A percentile compares a stretch with the other conserved stretches of the same genome.
Conservation (phyloP, 2,113 vertebrate species). For the Calypte anna region DNA sequence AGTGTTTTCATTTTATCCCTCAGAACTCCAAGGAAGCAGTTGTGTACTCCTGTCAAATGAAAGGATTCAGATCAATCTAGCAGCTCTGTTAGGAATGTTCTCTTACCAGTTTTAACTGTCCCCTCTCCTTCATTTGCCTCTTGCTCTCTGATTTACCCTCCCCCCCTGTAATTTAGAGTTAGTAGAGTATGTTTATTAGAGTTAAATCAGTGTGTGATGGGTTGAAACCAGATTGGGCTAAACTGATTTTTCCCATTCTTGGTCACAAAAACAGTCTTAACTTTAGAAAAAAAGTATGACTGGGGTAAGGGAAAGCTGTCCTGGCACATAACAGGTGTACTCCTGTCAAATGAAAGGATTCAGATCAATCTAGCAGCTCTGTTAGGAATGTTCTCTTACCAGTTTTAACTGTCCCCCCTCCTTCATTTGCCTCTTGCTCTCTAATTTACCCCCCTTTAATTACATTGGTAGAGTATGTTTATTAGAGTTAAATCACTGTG, state of each 20-base stretch:
- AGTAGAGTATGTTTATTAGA: neutral
- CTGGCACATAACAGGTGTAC: fast-evolving
- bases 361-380: neutral
- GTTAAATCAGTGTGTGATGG: neutral
- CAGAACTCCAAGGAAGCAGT: neutral
- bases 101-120: neutral
- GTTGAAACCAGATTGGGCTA: neutral
- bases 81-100: neutral
- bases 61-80: neutral
- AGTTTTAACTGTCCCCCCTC: neutral
- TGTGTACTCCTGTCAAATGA: fast-evolving
- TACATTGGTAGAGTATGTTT: neutral
- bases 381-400: neutral
- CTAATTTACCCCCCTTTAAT: neutral
- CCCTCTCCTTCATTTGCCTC: neutral
- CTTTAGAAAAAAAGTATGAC: fast-evolving
- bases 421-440: neutral
- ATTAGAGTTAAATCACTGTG: neutral
- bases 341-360: fast-evolving
- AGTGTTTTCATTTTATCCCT: neutral
- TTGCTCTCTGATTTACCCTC: neutral
- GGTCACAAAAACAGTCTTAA: fast-evolving
- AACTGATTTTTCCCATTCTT: neutral
- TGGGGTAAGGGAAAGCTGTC: neutral
- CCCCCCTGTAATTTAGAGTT: neutral